Base-by-base conservation (phyloP, 2,888 invertebrate species). In the Spodoptera exigua region DNA sequence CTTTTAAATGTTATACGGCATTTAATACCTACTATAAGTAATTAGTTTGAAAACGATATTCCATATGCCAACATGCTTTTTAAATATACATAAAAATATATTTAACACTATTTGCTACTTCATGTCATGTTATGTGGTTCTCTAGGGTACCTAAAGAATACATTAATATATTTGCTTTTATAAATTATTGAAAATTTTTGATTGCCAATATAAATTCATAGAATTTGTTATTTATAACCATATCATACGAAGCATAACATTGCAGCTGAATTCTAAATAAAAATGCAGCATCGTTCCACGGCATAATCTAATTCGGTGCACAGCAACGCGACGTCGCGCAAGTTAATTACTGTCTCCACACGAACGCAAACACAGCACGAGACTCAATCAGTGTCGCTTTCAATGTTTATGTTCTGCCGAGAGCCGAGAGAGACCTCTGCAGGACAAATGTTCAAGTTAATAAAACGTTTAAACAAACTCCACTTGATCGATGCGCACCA, bases 371-470 rank as follows among this genome's bases (percentile, higher is more conserved):
- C 51, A 49, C 45, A 56, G 53, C 65, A 49, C 51, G 55, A 66
- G 60, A 62, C 74, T 67, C 63, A 61, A 70, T 70, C 70, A 74
- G 70, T 61, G 61, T 74, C 67, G 58, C 55, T 60, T 56, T 58
- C 56, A 70, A 43, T 69, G 65, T 66, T 70, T 69, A 64, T 63
- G 51, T 40, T 51, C 47, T 61, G 44, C 36, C 45, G 34, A 49
- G 49, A 45, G 7, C 41, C 44, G 32, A 2, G 10, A 4, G 27
- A 36, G 45, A 17, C 32, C 52, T 44, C 40, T 10, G n/a, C 16
- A 17, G 37, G 45, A 46, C 34, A n/a, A 51, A 59, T 32, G 27
- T n/a, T 13, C n/a, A 12, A 17, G 1, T 14, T 27, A 56, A 40
- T 40, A 18, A 56, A 40, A 21, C 1, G 11, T 37, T 17, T 45